Conservation (phyloP, 2,113 vertebrate species). For the human (Homo sapiens) region GRCh38 chr2:199811001-199811500, state of each 20-base stretch:
- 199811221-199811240: conserved; percentile 49
- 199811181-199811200: conserved; percentile 54
- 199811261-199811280: conserved; percentile 45
- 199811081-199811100: conserved; percentile 53
- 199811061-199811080: conserved; percentile 30
- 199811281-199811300: conserved; percentile 15
- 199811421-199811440: neutral
- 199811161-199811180: conserved; percentile 61
- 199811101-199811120: conserved; percentile 73
- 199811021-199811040: conserved; percentile 53
- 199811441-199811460: neutral
- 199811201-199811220: conserved; percentile 59
- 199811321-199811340: neutral
- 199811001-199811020: conserved; percentile 59
- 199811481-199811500: neutral
- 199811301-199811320: conserved; percentile 23
- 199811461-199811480: neutral
- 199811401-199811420: neutral
- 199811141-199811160: conserved; percentile 72
- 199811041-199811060: conserved; percentile 69
- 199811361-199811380: neutral
- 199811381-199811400: neutral
- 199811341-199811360: neutral
- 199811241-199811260: conserved; percentile 45
- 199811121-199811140: conserved; percentile 68